phyloP scores from a whole-genome alignment of 2,888 invertebrate genomes.

The Choristoneura rosaceana region DNA sequence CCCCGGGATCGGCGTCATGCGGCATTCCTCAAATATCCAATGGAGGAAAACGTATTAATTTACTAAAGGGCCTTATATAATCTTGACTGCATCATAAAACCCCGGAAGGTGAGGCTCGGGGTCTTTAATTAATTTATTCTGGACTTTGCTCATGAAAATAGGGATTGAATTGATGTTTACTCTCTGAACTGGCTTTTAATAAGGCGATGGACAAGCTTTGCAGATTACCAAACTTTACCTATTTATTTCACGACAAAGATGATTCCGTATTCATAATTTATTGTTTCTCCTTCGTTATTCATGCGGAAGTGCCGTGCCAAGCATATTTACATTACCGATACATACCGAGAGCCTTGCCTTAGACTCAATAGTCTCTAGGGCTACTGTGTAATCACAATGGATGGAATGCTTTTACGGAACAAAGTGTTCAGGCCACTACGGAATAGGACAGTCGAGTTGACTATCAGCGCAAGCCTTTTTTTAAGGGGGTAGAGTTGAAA shows the following conservation, averaged over 20 bases:
- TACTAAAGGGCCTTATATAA: conserved; percentile 35
- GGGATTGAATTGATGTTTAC: conserved; percentile 3
- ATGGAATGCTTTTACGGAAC: conserved; percentile 65
- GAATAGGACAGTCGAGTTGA: conserved; percentile 18
- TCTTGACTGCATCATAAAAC: conserved; percentile 1
- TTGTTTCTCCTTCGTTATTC: conserved; percentile 30
- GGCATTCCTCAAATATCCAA: conserved; percentile 31
- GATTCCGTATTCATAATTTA: conserved; percentile 8
- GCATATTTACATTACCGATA: conserved; percentile 37
- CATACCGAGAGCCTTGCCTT: conserved; percentile 26
- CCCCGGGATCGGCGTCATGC: conserved; percentile 42
- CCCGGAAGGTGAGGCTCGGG: conserved; percentile 8
- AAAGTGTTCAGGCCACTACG: conserved; percentile 59
- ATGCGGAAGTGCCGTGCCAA: conserved; percentile 34
- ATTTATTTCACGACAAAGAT: neutral
- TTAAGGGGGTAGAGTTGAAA: conserved; percentile 27
- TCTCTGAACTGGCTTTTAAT: neutral
- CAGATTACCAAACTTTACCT: neutral
- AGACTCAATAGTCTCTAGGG: conserved; percentile 33
- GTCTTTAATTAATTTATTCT: conserved; percentile 9
- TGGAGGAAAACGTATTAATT: conserved; percentile 33
- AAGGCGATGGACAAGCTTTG: neutral
- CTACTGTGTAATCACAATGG: conserved; percentile 49
- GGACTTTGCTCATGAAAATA: conserved; percentile 7
- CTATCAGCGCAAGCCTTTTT: conserved; percentile 17